A percentile compares a stretch with the other conserved stretches of the same genome.
phyloP scores from a whole-genome alignment of 2,888 invertebrate species.

The Crepidodera aurea region DNA sequence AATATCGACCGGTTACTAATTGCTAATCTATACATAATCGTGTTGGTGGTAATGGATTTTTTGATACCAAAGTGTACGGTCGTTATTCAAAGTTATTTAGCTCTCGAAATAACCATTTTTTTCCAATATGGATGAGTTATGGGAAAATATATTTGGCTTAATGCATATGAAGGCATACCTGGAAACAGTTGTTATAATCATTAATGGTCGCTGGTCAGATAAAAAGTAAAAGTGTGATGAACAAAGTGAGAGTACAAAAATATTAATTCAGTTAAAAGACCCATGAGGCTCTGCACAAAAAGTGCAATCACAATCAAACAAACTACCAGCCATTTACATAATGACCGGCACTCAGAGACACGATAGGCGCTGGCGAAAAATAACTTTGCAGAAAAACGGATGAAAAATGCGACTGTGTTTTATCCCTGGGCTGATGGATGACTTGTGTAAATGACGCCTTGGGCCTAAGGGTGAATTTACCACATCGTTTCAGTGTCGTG shows the following conservation, averaged over 20 bases:
- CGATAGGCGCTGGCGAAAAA: slow-evolving; percentile 39
- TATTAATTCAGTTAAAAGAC: slow-evolving; percentile 19
- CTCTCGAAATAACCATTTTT: no score
- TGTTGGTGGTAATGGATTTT: no score
- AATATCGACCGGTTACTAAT: no score
- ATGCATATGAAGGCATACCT: no score
- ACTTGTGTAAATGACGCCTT: slow-evolving; percentile 52
- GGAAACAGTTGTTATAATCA: no score
- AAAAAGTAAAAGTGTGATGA: no score
- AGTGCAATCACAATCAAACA: slow-evolving; percentile 34
- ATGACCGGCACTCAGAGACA: slow-evolving; percentile 38
- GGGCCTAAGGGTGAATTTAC: slow-evolving; percentile 44
- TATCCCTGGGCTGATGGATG: slow-evolving; percentile 50
- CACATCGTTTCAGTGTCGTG: slow-evolving; percentile 21
- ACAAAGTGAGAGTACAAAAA: not conserved
- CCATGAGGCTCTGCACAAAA: slow-evolving; percentile 5
- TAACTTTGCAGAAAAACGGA: slow-evolving; percentile 41
- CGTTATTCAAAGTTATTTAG: no score
- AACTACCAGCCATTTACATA: slow-evolving; percentile 44
- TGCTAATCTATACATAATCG: no score
- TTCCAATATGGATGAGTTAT: no score
- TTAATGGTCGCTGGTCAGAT: no score
- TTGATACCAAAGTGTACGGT: no score
- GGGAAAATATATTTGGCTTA: no score
- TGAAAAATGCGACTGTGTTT: slow-evolving; percentile 51